Evolutionary conservation across 2,888 invertebrate genomes (phyloP).

Genomic region (Campoplex nolae): DNA sequence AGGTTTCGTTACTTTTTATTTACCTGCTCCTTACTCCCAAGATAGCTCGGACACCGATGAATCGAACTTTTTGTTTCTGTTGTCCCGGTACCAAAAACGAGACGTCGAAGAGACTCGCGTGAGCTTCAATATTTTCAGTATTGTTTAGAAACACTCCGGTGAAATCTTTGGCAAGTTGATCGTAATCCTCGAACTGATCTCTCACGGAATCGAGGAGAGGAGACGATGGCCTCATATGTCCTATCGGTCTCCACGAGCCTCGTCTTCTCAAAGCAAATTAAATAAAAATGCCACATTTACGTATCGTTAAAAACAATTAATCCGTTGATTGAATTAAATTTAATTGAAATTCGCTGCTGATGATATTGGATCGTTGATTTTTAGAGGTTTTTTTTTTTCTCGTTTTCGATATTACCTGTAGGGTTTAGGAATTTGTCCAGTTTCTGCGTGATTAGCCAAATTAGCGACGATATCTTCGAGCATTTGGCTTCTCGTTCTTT

Average conservation of each 20-base stretch:
- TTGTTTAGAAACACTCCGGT: slow-evolving; percentile 94
- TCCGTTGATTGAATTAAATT: no score
- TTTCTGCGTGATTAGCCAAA: slow-evolving; percentile 96
- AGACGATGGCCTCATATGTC: slow-evolving; percentile 97
- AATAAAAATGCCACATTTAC: slow-evolving; percentile 5
- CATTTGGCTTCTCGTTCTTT: slow-evolving; percentile 96
- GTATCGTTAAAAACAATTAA: neutral
- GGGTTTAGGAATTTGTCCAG: slow-evolving; percentile 97
- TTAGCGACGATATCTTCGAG: slow-evolving; percentile 97
- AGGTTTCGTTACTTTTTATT: neutral
- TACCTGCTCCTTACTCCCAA: slow-evolving; percentile 95
- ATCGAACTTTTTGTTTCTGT: slow-evolving; percentile 95
- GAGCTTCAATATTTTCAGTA: slow-evolving; percentile 91
- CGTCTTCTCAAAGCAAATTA: slow-evolving; percentile 81
- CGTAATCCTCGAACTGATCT: slow-evolving; percentile 97
- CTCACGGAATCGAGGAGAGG: slow-evolving; percentile 96
- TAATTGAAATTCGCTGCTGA: no score
- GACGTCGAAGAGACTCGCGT: slow-evolving; percentile 95
- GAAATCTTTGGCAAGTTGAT: slow-evolving; percentile 96
- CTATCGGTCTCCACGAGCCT: slow-evolving; percentile 97
- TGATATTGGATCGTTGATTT: neutral
- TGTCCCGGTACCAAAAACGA: slow-evolving; percentile 94
- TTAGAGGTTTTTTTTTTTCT: neutral
- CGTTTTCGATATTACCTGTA: slow-evolving; percentile 86
- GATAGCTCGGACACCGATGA: slow-evolving; percentile 96